These are phyloP conservation scores for Embidobia sp. DNA, from an alignment of 2,888 invertebrate genomes.

Conservation along the genomic window DNA sequence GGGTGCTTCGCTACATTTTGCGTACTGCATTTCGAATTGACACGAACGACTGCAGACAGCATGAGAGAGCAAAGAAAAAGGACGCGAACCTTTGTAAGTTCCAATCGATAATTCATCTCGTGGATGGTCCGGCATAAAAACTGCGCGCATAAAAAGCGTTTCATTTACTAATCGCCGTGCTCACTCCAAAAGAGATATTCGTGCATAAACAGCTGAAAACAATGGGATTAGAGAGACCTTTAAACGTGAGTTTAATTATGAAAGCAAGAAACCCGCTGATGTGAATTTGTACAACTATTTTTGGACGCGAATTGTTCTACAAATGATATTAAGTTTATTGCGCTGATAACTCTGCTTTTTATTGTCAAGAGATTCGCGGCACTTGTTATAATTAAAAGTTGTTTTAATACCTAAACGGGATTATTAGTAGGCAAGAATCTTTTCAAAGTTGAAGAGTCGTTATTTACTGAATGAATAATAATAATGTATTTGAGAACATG, in stretches of 20 bases:
- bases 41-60: constrained; percentile 1
- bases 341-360: not conserved
- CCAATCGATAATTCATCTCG: constrained; percentile 66
- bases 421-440: too few species aligned
- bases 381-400: not conserved
- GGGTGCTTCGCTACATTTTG: not conserved
- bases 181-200: constrained; percentile 25
- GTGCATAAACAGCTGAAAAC: constrained; percentile 38
- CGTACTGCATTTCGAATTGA: constrained; percentile 39
- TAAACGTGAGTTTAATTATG: constrained; percentile 19
- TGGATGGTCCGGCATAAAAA: constrained; percentile 60
- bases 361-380: not conserved
- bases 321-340: not conserved
- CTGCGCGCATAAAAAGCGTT: constrained; percentile 61
- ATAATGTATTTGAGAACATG: too few species aligned
- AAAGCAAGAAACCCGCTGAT: not conserved
- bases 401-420: too few species aligned
- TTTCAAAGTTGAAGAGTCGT: too few species aligned
- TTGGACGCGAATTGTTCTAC: not conserved
- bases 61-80: constrained; percentile 46
- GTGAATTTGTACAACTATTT: constrained; percentile 12
- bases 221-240: constrained; percentile 36
- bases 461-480: too few species aligned
- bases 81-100: constrained; percentile 53
- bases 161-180: constrained; percentile 68